These are phyloP conservation scores for Xanthorhoe spadicearia DNA, from an alignment of 2,888 invertebrate genomes.

Conservation along the genomic window DNA sequence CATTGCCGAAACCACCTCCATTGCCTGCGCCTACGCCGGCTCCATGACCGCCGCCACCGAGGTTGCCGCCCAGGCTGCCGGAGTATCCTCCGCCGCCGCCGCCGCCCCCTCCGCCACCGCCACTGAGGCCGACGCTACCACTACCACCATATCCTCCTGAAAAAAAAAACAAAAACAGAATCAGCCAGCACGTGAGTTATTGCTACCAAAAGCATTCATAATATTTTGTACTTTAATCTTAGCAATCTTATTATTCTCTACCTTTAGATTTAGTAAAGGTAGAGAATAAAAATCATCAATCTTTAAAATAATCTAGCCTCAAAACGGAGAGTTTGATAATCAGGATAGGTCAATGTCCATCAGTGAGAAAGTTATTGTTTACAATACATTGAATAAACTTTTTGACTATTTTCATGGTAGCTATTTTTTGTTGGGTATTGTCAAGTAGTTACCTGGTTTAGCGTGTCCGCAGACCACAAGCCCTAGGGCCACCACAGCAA, in stretches of 20 bases:
- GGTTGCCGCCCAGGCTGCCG: slow-evolving; percentile 42
- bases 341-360: too few relatives aligned
- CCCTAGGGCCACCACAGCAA: slow-evolving; percentile 67
- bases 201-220: too few relatives aligned
- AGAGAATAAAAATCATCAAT: too few relatives aligned
- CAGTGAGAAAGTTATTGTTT: not conserved
- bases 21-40: slow-evolving; percentile 32
- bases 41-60: slow-evolving; percentile 32
- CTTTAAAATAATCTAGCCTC: too few relatives aligned
- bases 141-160: slow-evolving; percentile 7
- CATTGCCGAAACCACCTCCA: too few relatives aligned
- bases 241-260: too few relatives aligned
- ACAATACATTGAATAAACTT: too few relatives aligned
- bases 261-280: too few relatives aligned
- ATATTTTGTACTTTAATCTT: too few relatives aligned
- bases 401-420: not conserved
- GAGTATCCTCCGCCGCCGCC: slow-evolving; percentile 43
- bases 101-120: slow-evolving; percentile 35
- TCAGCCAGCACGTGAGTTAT: not conserved
- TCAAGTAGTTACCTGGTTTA: slow-evolving; percentile 63
- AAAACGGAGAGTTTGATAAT: too few relatives aligned
- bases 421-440: not conserved
- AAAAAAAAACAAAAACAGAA: not conserved
- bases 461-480: slow-evolving; percentile 65
- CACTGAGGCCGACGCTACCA: slow-evolving; percentile 33